Conservation (phyloP, 1,140 invertebrate genomes). For the Drosophila kurseongensis region DNA sequence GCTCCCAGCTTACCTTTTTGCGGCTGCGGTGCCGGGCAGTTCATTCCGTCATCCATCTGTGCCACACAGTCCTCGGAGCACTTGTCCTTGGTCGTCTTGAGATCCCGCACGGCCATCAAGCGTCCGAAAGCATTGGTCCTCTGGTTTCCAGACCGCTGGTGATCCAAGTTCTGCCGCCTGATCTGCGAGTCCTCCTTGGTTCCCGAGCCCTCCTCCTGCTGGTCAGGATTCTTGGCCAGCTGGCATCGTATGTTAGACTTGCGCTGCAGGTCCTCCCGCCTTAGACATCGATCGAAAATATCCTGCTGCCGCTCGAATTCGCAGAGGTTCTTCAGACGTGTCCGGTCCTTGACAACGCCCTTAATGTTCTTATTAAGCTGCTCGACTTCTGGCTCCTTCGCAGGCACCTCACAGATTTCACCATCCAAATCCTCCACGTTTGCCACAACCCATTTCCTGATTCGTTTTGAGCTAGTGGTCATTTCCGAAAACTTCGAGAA, state of each 20-base stretch:
- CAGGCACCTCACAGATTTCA: no score
- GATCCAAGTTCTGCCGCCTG: constrained; percentile 3
- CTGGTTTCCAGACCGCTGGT: constrained; percentile 8
- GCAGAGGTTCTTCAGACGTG: constrained; percentile 93
- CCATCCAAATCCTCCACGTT: no score
- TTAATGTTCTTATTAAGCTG: constrained; percentile 92
- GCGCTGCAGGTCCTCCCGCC: constrained; percentile 9
- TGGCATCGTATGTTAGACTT: constrained; percentile 18
- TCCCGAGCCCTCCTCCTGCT: no score
- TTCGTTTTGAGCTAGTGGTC: no score
- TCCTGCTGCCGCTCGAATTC: constrained; percentile 87
- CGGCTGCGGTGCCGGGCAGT: no score
- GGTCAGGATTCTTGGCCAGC: not conserved
- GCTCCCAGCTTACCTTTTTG: constrained; percentile 18
- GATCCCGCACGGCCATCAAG: constrained; percentile 2
- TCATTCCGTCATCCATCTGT: not conserved
- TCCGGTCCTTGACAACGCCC: constrained; percentile 97
- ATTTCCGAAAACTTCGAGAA: no score
- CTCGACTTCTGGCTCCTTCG: not conserved
- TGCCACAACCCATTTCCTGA: no score
- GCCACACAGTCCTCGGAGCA: not conserved
- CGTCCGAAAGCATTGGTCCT: constrained; percentile 24
- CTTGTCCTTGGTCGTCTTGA: constrained; percentile 7
- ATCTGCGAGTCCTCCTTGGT: constrained; percentile 19
- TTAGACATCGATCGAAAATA: not conserved